These are phyloP conservation scores for Stenurella melanura DNA, from an alignment of 2,888 invertebrate species.

Conservation along the genomic window DNA sequence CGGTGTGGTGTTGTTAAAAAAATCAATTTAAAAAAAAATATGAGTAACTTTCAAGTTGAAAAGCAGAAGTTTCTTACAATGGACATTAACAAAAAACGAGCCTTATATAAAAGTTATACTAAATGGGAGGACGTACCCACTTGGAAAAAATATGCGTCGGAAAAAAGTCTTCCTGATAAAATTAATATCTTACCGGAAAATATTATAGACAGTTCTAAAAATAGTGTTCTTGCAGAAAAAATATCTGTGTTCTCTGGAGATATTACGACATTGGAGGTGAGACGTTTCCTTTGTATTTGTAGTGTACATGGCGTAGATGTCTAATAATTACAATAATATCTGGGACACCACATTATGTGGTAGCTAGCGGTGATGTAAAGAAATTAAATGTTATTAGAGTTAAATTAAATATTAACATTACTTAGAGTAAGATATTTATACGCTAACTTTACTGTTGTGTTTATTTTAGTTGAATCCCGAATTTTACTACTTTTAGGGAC, in stretches of 20 bases:
- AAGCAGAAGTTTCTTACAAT: conserved; percentile 76
- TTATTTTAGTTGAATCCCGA: no score
- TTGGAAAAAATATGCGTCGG: conserved; percentile 76
- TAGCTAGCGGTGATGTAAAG: no score
- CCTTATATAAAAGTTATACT: conserved; percentile 73
- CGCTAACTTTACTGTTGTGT: no score
- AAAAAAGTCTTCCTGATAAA: conserved; percentile 68
- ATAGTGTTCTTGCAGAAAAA: conserved; percentile 76
- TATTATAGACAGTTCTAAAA: conserved; percentile 71
- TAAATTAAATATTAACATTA: no score
- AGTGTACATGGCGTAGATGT: no score
- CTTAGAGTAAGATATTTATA: no score
- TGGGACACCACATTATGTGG: no score
- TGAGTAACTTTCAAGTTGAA: conserved; percentile 75
- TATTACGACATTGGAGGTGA: conserved; percentile 86
- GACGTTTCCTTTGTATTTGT: background rate
- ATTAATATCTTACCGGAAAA: conserved; percentile 65
- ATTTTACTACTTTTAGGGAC: no score
- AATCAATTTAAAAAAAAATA: conserved; percentile 62
- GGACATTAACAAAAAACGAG: conserved; percentile 76
- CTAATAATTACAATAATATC: no score
- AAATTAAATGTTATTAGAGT: no score
- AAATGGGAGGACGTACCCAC: conserved; percentile 74
- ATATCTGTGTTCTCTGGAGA: conserved; percentile 85
- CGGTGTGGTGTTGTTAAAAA: conserved; percentile 6